Evolutionary conservation across 2,888 invertebrate species (phyloP), one percentile per base, ranked within the genome.

Genomic region (Rhopalosiphum nymphaeae): DNA sequence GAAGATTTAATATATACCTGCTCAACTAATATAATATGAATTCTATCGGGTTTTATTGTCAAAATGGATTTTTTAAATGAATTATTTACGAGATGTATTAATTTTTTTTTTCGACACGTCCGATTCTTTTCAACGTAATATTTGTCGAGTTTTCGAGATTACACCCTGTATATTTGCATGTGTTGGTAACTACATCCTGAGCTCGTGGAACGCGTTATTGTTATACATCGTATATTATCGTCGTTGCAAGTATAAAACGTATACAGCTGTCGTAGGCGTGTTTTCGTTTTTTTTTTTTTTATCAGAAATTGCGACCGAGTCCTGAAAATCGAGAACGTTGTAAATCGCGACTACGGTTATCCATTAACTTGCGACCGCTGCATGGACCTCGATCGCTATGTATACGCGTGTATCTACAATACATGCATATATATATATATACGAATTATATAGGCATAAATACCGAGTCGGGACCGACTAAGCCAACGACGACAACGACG

Each of bases 241-340:
- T 53, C 78, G 36, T 78, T 21, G 78, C 36, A 78, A n/a, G 36
- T 36, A n/a, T 88, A 88, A 7, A 25, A 56, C 56, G 29, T 10
- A 36, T 46, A 56, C 61, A 46, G 44, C 25, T 36, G 46, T 90
- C 29, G 90, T 90, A 49, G 90, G 90, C 90, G 90, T 90, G 67
- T 67, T 90, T 90, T 49, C 0, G n/a, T 89, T 89, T 90, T 49
- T 67, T 78, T 78, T 61, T 78, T 78, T 78, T 46, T n/a, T 78
- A 84, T 84, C 49, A 26, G 91, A 29, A 91, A 56, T 84, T 56
- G 53, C 84, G 78, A 78, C 10, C 53, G 91, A 84, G 53, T 42
- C 56, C 53, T 84, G 85, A 91, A 91, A 85, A 91, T 85, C 85
- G 91, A 91, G 84, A 84, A 91, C 84, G 91, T 91, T 91, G 78